Evolutionary conservation across 2,888 invertebrate genomes (phyloP).

Genomic region (Scaptomyza tumidula): DNA sequence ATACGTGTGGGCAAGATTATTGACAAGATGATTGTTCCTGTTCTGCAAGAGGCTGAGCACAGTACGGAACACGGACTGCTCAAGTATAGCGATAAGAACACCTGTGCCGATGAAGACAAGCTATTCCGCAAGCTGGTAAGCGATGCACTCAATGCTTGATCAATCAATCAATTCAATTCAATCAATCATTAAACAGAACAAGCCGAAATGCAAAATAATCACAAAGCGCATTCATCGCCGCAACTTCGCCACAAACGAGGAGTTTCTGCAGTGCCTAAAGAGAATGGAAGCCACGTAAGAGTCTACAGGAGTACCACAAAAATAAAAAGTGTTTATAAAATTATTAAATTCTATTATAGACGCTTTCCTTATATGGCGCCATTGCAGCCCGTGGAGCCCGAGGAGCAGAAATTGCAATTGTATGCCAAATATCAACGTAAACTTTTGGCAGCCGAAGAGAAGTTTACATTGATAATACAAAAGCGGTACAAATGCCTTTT

Average conservation of each 20-base stretch:
- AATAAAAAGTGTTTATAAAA: background rate
- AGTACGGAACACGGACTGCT: slow-evolving; percentile 41
- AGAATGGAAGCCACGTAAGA: slow-evolving; percentile 73
- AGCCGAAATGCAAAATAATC: slow-evolving; percentile 21
- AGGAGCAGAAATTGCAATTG: slow-evolving; percentile 78
- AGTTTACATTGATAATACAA: slow-evolving; percentile 78
- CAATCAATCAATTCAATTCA: background rate
- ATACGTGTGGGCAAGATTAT: slow-evolving; percentile 82
- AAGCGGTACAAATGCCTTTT: slow-evolving; percentile 82
- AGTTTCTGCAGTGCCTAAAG: slow-evolving; percentile 78
- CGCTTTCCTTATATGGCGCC: slow-evolving; percentile 81
- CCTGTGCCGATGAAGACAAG: slow-evolving; percentile 21
- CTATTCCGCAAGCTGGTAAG: slow-evolving; percentile 21
- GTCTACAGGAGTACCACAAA: slow-evolving; percentile 30
- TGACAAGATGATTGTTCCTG: slow-evolving; percentile 82
- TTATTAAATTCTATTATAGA: slow-evolving; percentile 48
- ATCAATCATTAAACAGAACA: slow-evolving; percentile 17
- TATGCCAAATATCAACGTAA: slow-evolving; percentile 66
- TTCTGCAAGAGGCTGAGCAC: slow-evolving; percentile 59
- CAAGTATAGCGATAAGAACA: background rate
- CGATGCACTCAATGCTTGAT: background rate
- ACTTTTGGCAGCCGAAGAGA: slow-evolving; percentile 51
- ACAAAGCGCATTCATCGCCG: slow-evolving; percentile 54
- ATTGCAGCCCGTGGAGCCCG: slow-evolving; percentile 81
- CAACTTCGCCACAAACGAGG: slow-evolving; percentile 71